Conservation (phyloP, 2,888 invertebrate species). For the Pollenia amentaria region DNA sequence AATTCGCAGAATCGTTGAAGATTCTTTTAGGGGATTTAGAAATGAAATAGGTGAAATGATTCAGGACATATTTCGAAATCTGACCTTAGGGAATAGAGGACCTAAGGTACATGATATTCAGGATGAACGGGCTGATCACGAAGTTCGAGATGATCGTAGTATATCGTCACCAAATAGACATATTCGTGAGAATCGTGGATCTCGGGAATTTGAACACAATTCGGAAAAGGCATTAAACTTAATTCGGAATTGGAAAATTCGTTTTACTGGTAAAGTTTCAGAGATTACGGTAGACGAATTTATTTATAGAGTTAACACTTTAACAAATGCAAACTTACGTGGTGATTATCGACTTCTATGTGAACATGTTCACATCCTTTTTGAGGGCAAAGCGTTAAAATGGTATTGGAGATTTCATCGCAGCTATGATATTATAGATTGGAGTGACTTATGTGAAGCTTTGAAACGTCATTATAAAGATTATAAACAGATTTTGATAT, state of each 20-base stretch:
- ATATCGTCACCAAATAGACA: neutral
- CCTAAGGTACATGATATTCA: neutral
- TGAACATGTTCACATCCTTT: neutral
- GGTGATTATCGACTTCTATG: neutral
- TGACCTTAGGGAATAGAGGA: neutral
- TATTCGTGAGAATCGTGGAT: neutral
- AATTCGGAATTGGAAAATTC: neutral
- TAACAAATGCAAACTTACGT: neutral
- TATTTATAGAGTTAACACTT: neutral
- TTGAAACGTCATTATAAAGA: slow-evolving; percentile 1
- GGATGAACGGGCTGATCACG: neutral
- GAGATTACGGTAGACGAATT: neutral
- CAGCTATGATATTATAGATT: neutral
- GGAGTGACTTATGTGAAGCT: neutral
- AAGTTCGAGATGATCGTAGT: neutral
- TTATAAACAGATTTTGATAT: slow-evolving; percentile 11
- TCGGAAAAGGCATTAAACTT: neutral
- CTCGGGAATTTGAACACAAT: neutral
- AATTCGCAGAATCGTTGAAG: neutral
- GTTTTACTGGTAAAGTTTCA: neutral
- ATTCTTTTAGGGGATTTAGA: slow-evolving; percentile 5
- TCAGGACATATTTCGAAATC: neutral
- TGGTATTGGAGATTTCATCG: slow-evolving; percentile 34
- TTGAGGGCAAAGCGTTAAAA: neutral
- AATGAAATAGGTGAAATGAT: slow-evolving; percentile 11